These are phyloP conservation scores for Hymenopus coronatus DNA, from an alignment of 2,888 invertebrate species.

Conservation along the genomic window DNA sequence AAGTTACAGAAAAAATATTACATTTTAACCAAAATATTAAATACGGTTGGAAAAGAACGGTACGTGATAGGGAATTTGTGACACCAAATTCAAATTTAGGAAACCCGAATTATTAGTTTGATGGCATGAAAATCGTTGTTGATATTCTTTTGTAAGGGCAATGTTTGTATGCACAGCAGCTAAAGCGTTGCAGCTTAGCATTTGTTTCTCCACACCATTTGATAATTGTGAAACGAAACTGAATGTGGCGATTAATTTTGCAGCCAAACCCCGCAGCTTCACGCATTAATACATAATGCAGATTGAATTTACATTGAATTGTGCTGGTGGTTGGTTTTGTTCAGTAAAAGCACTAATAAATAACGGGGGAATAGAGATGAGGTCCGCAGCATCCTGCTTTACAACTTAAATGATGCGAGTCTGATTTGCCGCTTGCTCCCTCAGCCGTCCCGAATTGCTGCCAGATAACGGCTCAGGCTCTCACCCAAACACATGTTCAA, in stretches of 20 bases:
- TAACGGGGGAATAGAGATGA: conserved; percentile 1
- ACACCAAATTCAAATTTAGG: no score
- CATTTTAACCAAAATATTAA: no score
- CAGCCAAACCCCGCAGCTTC: background rate
- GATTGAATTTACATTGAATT: conserved; percentile 16
- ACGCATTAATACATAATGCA: conserved; percentile 15
- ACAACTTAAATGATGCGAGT: conserved; percentile 1
- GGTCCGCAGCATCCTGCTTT: background rate
- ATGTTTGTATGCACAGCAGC: no score
- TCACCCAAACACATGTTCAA: background rate
- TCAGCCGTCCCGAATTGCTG: background rate
- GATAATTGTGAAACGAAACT: conserved; percentile 4
- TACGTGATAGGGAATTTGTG: no score
- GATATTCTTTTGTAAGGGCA: no score
- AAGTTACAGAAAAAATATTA: no score
- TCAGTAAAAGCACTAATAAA: conserved; percentile 1
- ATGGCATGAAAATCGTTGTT: no score
- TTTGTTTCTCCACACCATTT: background rate
- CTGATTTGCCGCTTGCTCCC: background rate
- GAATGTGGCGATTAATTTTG: background rate
- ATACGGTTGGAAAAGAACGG: no score
- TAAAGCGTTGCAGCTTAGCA: background rate
- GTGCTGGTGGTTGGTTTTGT: background rate
- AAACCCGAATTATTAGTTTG: no score
- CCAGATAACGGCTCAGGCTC: background rate